Base-by-base conservation (phyloP, 2,113 vertebrate species). In the Ctenomys sociabilis region DNA sequence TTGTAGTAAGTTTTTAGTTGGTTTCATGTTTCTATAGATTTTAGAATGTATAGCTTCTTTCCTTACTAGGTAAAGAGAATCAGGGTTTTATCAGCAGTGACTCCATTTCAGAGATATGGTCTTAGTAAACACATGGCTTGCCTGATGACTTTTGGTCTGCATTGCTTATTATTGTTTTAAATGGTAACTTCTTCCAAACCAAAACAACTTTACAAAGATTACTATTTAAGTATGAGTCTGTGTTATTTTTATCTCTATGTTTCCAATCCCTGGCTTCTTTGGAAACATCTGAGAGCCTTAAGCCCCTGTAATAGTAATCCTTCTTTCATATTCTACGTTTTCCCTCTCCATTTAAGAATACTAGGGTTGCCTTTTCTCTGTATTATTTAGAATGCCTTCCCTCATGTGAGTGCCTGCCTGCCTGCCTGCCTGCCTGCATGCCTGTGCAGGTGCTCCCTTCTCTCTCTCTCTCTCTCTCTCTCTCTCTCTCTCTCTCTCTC, bases 181-280 rank as follows among this genome's bases (percentile, higher is more conserved):
- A 24, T 3, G 30, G 14, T 52, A 19, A 84, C 52, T 78, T 91
- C 24, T 78, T 83, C 26, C 92, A 52, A 11, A 78, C 9, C 61
- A 92, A 68, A 88, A 84, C 35, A 54, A 35, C 43, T 80, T 94
- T 24, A 70, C 28, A 61, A 30, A 68, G 32, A 92, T 88, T 94
- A 89, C 24, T 17, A 30, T 57, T 72, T 94, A 89, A 96, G 43
- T 88, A 43, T 94, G 85, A 93, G 35, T 4, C 40, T 78, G 0
- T 77, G n/a, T 78, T 80, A 57, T 80, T 88, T 92, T 49, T 26
- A 22, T 88, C 35, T 91, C 61, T 85, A 2, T 80, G 68, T 68
- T 77, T 59, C 37, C 24, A 10, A 85, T 92, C 85, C 24, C 32
- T 63, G 0, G 26, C 32, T 78, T 68, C 28, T 75, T 94, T 66